These are phyloP conservation scores for Telmatochromis sp. DNA, from an alignment of 2,113 vertebrate species.

Conservation along the genomic window DNA sequence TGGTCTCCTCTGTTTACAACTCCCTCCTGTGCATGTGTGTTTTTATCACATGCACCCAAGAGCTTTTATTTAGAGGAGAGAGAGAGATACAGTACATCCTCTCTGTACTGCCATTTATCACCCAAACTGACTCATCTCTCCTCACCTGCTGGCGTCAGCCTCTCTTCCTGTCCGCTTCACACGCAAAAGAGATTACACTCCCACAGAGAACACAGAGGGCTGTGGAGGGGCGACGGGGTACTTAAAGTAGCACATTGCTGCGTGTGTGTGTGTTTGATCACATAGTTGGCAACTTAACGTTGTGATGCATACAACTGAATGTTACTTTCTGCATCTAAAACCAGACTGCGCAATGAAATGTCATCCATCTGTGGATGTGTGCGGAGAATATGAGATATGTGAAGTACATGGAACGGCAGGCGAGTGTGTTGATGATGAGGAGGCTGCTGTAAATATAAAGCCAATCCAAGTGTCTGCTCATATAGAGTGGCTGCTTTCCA, in stretches of 20 bases:
- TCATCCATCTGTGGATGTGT: not conserved
- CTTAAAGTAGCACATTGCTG: not conserved
- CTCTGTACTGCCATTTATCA: constrained; percentile 7
- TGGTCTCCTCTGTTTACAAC: constrained; percentile 19
- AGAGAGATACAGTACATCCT: not conserved
- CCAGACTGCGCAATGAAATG: not conserved
- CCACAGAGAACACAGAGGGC: not conserved
- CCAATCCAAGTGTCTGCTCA: not conserved
- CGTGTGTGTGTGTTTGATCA: not conserved
- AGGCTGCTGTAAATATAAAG: not conserved
- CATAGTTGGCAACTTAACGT: not conserved
- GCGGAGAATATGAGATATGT: not conserved
- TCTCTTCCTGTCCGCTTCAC: not conserved
- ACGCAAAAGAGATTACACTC: not conserved
- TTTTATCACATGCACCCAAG: not conserved
- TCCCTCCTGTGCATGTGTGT: not conserved
- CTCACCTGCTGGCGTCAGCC: constrained; percentile 25
- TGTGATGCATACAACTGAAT: not conserved
- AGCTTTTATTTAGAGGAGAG: not conserved
- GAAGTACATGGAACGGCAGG: not conserved
- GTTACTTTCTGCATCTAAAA: not conserved
- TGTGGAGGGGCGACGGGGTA: not conserved
- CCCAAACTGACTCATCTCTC: constrained; percentile 25
- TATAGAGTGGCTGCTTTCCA: not conserved
- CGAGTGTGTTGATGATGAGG: not conserved